These are phyloP conservation scores for Chamaetylas fuelleborni DNA, from an alignment of 2,113 vertebrate genomes.

Conservation along the genomic window DNA sequence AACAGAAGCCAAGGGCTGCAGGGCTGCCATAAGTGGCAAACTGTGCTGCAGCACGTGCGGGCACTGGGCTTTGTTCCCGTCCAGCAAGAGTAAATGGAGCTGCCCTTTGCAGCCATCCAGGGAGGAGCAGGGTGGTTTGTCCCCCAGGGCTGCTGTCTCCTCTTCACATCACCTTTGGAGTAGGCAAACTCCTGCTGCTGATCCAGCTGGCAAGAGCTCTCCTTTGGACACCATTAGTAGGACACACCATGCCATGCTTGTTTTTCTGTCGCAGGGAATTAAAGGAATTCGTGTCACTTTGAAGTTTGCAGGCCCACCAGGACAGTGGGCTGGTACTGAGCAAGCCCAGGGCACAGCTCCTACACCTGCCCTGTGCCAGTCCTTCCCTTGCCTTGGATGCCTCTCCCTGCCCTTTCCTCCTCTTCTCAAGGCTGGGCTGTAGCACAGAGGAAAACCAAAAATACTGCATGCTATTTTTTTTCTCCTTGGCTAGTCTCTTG, in stretches of 20 bases:
- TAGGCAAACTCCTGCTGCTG: not conserved
- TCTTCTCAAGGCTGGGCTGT: not conserved
- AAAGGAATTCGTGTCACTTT: not conserved
- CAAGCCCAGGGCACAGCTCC: not conserved
- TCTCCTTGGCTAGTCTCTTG: not conserved
- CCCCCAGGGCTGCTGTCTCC: not conserved
- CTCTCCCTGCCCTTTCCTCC: not conserved
- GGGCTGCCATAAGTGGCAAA: not conserved
- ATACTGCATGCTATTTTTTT: not conserved
- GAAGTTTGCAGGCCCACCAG: not conserved
- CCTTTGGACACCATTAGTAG: not conserved
- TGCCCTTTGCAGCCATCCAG: not conserved
- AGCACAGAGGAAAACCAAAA: not conserved
- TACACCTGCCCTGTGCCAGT: not conserved
- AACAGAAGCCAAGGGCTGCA: not conserved
- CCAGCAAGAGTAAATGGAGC: not conserved
- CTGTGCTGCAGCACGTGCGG: accelerated
- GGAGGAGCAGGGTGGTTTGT: accelerated
- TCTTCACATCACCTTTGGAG: not conserved
- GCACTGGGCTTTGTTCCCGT: not conserved
- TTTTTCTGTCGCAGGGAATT: not conserved
- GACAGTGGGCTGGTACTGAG: not conserved
- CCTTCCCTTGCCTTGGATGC: not conserved
- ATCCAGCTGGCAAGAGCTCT: not conserved
- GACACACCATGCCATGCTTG: accelerated